Evolutionary conservation across 2,797 vertebrate genomes (phyloP).

Genomic region (Helostoma temminkii): DNA sequence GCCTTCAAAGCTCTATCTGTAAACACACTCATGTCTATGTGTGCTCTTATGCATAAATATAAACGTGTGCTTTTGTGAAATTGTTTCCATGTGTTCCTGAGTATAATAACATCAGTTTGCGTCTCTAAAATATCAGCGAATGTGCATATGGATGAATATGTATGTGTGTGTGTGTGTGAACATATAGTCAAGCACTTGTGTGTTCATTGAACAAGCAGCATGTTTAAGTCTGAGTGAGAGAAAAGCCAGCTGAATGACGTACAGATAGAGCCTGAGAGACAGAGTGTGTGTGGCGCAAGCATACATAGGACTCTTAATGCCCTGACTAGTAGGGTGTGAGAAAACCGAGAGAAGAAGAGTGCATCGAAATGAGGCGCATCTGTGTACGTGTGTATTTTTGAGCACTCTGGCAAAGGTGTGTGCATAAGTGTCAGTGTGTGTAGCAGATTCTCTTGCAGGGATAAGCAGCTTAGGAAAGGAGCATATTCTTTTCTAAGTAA

Average conservation of each 20-base stretch:
- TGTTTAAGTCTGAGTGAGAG: slow-evolving; percentile 60
- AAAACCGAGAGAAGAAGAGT: slow-evolving; percentile 55
- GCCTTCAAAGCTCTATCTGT: slow-evolving; percentile 42
- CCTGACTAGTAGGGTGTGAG: slow-evolving; percentile 61
- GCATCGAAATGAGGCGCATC: slow-evolving; percentile 52
- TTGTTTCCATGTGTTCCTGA: background rate
- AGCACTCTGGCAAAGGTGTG: slow-evolving; percentile 37
- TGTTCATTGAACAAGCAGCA: slow-evolving; percentile 50
- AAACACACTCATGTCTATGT: background rate
- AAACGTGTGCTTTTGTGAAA: slow-evolving; percentile 19
- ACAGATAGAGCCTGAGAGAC: slow-evolving; percentile 8
- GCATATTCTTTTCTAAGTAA: slow-evolving; percentile 81
- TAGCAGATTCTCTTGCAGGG: slow-evolving; percentile 67
- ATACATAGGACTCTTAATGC: slow-evolving; percentile 42
- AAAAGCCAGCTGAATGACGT: slow-evolving; percentile 31
- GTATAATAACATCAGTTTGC: slow-evolving; percentile 11
- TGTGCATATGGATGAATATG: background rate
- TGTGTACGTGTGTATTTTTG: slow-evolving; percentile 10
- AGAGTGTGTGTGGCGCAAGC: slow-evolving; percentile 13
- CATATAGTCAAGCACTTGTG: slow-evolving; percentile 30
- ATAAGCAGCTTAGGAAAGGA: slow-evolving; percentile 79
- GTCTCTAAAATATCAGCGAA: too few relatives aligned
- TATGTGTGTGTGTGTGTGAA: slow-evolving; percentile 3
- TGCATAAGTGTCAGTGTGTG: slow-evolving; percentile 44
- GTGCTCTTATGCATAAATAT: slow-evolving; percentile 30